Conservation (phyloP, 2,797 vertebrate genomes). For the Vespertilio murinus region DNA sequence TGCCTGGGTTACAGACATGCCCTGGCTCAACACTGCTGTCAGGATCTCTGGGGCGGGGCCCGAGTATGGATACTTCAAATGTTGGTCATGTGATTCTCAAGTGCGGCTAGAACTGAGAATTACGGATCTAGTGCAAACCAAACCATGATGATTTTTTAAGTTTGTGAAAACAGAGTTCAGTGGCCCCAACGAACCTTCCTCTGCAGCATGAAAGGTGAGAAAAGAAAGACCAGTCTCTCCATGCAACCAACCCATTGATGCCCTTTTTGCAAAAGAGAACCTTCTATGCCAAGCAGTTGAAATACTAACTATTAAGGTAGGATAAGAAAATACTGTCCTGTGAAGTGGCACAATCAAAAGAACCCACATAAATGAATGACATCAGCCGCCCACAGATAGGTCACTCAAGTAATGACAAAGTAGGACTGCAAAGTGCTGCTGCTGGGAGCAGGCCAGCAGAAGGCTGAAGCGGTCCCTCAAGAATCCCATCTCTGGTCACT, state of each 20-base stretch:
- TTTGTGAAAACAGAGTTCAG: neutral
- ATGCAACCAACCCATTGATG: neutral
- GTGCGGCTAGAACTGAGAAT: neutral
- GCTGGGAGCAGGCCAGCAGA: neutral
- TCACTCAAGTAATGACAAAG: neutral
- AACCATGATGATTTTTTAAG: neutral
- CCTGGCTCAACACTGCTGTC: neutral
- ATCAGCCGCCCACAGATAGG: neutral
- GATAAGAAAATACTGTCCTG: neutral
- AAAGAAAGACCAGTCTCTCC: neutral
- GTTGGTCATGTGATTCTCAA: neutral
- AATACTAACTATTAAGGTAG: neutral
- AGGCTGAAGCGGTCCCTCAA: neutral
- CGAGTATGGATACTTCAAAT: neutral
- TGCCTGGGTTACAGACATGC: neutral
- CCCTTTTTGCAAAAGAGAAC: neutral
- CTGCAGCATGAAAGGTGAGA: neutral
- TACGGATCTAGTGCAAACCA: neutral
- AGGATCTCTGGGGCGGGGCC: neutral
- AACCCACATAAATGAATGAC: neutral
- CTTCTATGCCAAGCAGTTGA: neutral
- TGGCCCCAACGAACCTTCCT: neutral
- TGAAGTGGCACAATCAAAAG: slow-evolving; percentile 27
- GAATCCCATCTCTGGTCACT: neutral
- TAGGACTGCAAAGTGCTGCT: slow-evolving; percentile 3